Percentiles rank a stretch among this genome's conserved stretches.
Conservation (phyloP, 2,113 vertebrate genomes). For the Nerophis lumbriciformis region DNA sequence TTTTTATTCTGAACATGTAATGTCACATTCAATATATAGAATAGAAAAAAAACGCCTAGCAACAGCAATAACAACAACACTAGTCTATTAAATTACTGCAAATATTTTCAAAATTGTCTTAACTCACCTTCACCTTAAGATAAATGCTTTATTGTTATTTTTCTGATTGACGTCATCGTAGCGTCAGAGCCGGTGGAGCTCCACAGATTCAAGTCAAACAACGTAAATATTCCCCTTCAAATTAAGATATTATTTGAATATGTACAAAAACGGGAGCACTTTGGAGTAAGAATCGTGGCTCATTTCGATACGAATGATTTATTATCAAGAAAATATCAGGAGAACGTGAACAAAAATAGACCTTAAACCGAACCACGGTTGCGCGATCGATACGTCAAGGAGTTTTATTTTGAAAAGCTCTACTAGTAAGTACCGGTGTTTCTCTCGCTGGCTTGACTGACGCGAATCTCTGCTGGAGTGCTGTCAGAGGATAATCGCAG, state of each 20-base stretch:
- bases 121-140: neutral
- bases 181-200: constrained; percentile 28
- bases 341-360: neutral
- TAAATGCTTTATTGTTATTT: neutral
- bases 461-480: constrained; percentile 20
- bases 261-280: neutral
- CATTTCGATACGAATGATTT: neutral
- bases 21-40: too few relatives aligned
- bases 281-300: neutral
- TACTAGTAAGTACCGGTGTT: neutral
- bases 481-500: constrained; percentile 53
- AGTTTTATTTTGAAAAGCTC: constrained; percentile 25
- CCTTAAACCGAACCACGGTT: neutral
- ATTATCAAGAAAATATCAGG: neutral
- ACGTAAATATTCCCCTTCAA: neutral
- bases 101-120: too few relatives aligned
- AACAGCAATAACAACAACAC: too few relatives aligned
- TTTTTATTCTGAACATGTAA: too few relatives aligned
- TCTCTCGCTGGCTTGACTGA: neutral
- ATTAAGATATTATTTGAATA: constrained; percentile 10
- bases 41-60: too few relatives aligned
- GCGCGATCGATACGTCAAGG: neutral
- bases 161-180: constrained; percentile 20
- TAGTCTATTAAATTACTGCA: too few relatives aligned
- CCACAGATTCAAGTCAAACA: constrained; percentile 8